Evolutionary conservation across 2,797 vertebrate genomes (phyloP).

Genomic region (Rhodeus uyekii): DNA sequence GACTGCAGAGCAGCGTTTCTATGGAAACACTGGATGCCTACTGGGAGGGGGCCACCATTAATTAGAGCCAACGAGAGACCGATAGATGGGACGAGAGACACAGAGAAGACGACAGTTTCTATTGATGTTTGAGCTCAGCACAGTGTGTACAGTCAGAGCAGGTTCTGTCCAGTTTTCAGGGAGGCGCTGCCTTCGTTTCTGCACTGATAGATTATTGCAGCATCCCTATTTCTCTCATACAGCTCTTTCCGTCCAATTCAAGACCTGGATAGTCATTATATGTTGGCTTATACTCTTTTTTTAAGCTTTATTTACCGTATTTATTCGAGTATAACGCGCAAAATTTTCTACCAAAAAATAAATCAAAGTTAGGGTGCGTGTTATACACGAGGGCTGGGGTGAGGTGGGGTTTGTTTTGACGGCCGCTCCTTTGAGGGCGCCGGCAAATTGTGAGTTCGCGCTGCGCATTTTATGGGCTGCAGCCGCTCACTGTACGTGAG

Average conservation of each 20-base stretch:
- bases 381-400: too few species aligned
- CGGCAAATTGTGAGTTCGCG: too few species aligned
- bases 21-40: conserved; percentile 82
- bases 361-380: too few species aligned
- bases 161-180: conserved; percentile 43
- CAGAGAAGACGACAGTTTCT: conserved; percentile 20
- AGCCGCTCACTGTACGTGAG: too few species aligned
- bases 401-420: too few species aligned
- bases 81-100: conserved; percentile 35
- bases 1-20: conserved; percentile 79
- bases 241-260: background rate
- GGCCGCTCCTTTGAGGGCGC: too few species aligned
- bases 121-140: background rate
- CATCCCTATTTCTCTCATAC: background rate
- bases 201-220: background rate
- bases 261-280: background rate
- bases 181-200: background rate
- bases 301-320: background rate
- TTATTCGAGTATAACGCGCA: too few species aligned
- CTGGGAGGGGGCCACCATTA: conserved; percentile 61
- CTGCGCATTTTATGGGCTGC: too few species aligned
- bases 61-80: conserved; percentile 62
- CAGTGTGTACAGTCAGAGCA: conserved; percentile 44
- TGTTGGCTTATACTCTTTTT: background rate
- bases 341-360: too few species aligned